Base-by-base conservation (phyloP, 2,113 vertebrate species). In the Craseonycteris thonglongyai region DNA sequence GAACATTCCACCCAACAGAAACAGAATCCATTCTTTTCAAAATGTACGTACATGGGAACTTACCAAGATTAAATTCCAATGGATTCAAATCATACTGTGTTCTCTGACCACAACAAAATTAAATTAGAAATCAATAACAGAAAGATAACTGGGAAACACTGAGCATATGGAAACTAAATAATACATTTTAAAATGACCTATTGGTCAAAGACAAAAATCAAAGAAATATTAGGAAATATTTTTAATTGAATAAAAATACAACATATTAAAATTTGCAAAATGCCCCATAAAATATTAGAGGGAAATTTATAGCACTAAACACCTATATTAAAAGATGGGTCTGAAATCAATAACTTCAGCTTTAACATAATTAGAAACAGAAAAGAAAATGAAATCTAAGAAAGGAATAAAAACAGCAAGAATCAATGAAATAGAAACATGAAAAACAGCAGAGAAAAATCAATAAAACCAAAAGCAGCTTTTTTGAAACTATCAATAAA, bases 11-110 rank as follows among this genome's bases (percentile, higher is more conserved):
- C 63, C 49, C 30, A 84, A 83, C 30, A 78, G 51, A 69, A 92
- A 83, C 2, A 96, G 66, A 88, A 65, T 49, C 76, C 30, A n/a
- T 82, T 82, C 83, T 92, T 95, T 69, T 38, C 66, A 78, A 78
- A 65, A 3, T 78, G 56, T 83, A 56, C 56, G 56, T 83, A 56
- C 56, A 45, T 13, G 61, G 28, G 76, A 91, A 69, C 68, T 82
- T 69, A 82, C 51, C 49, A 87, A 75, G 38, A 82, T 54, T 75
- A 40, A 61, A 81, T 75, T 69, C 82, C 84, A 91, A 88, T 71
- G 15, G 85, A 74, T 35, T 59, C 35, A 91, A 71, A 74, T 49
- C 47, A 78, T 76, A 78, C 18, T 87, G 18, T 91, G 74, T 35
- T 81, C 38, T 88, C 66, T 65, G 68, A 88, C 40, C 51, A 90